These are phyloP conservation scores for Rhagoletis pomonella DNA, from an alignment of 1,140 invertebrate species.

Conservation along the genomic window DNA sequence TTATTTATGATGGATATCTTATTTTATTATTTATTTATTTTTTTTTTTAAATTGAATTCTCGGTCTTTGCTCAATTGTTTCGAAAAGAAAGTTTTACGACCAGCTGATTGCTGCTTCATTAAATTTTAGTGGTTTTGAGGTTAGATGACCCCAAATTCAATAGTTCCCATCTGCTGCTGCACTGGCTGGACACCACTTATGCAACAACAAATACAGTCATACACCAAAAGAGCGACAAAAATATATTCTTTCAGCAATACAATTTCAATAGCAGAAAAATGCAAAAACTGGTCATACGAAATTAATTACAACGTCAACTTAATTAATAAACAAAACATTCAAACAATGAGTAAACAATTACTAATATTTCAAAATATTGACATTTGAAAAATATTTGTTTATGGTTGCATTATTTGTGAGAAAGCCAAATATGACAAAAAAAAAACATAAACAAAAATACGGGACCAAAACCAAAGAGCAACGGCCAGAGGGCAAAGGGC, in stretches of 20 bases:
- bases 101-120: too few relatives aligned
- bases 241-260: slow-evolving; percentile 1
- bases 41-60: too few relatives aligned
- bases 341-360: slow-evolving; percentile 31
- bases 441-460: slow-evolving; percentile 60
- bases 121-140: too few relatives aligned
- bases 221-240: neutral
- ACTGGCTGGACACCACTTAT: too few relatives aligned
- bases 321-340: neutral
- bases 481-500: slow-evolving; percentile 22
- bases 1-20: too few relatives aligned
- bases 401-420: slow-evolving; percentile 73
- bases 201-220: neutral
- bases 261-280: neutral
- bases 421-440: slow-evolving; percentile 57
- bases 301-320: slow-evolving; percentile 20
- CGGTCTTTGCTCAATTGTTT: too few relatives aligned
- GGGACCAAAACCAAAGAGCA: slow-evolving; percentile 22
- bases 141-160: too few relatives aligned
- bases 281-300: neutral
- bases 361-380: slow-evolving; percentile 42
- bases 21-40: too few relatives aligned
- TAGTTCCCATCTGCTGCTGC: too few relatives aligned
- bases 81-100: too few relatives aligned
- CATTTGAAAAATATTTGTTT: slow-evolving; percentile 59